phyloP scores from a whole-genome alignment of 2,888 invertebrate species.

The Ectemnius lituratus region DNA sequence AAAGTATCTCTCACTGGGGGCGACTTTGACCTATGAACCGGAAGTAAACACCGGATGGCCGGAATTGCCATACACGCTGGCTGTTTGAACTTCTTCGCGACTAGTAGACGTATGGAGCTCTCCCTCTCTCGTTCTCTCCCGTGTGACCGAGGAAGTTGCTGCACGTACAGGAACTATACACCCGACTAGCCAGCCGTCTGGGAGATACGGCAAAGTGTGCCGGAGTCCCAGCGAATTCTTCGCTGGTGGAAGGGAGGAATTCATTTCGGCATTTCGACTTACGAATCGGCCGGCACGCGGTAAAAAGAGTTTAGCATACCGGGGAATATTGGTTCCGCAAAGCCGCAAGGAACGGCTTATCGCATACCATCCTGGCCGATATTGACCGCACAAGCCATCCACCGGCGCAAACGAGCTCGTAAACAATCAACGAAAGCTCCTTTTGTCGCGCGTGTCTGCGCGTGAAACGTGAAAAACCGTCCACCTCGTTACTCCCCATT shows the following conservation, averaged over 20 bases:
- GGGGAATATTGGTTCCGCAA: constrained; percentile 41
- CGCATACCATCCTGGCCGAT: constrained; percentile 26
- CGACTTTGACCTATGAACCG: constrained; percentile 64
- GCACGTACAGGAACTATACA: background rate
- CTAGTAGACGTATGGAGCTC: no score
- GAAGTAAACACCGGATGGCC: constrained; percentile 55
- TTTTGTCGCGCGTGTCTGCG: background rate
- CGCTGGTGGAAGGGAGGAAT: constrained; percentile 19
- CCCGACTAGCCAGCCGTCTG: no score
- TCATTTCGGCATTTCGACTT: constrained; percentile 45
- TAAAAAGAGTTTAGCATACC: constrained; percentile 25
- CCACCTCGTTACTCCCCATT: constrained; percentile 1
- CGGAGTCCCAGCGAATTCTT: no score
- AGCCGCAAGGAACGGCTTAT: constrained; percentile 5
- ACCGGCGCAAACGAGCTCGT: constrained; percentile 17
- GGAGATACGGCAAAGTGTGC: no score
- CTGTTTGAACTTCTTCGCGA: constrained; percentile 38
- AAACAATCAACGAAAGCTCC: constrained; percentile 36
- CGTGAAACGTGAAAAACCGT: constrained; percentile 14
- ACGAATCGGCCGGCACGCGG: constrained; percentile 24
- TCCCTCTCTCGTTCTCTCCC: no score
- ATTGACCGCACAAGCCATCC: constrained; percentile 19
- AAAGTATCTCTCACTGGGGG: constrained; percentile 21
- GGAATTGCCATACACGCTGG: constrained; percentile 10
- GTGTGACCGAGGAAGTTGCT: no score